Evolutionary conservation across 2,888 invertebrate genomes (phyloP), one percentile per base, ranked within the genome.

Genomic region (Troides helena): DNA sequence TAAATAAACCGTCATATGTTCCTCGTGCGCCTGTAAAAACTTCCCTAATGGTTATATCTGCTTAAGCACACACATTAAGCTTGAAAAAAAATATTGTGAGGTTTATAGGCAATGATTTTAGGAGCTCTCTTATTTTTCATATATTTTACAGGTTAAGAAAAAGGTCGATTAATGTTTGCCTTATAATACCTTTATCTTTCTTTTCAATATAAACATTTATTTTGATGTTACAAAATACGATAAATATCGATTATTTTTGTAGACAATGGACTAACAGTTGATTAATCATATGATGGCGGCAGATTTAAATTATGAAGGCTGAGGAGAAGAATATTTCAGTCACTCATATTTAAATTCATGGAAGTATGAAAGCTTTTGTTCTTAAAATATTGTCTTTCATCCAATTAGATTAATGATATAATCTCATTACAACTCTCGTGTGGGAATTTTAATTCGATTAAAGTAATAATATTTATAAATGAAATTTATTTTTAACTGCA

Each of bases 21-120:
- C 58, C 61, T 62, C 58, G 59, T 62, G 36, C 67, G 62, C 36
- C 23, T 57, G 62, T 67, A 72, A 72, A 72, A 71, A 72, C 67
- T 71, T 67, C 58, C 39, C 57, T 69, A 69, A 71, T 71, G 69
- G 59, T 67, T 65, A 64, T 30, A 60, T 68, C 68, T 67, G 59
- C 59, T 70, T 61, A 60, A 71, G 62, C 43, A n/a, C 30, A 25
- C 50, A 39, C 53, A 71, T 68, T 68, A 68, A 68, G 70, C 71
- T 58, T 43, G 39, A 50, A 64, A 68, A 65, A 68, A 68, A 70
- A 64, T 10, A 57, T 46, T 53, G 10, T 23, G 18, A 25, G 67
- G 58, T 68, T 70, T 67, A 70, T 65, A 43, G 12, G 21, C 30
- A 68, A 69, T 72, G 62, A 68, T 57, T 67, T 70, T 67, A 59